Evolutionary conservation across 2,113 vertebrate genomes (phyloP).

Genomic region (human): GRCh38 chr15:98040501-98041000

Average conservation of each 20-base stretch:
- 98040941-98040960: not conserved
- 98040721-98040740: slow-evolving; percentile 35
- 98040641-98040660: not conserved
- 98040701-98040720: slow-evolving; percentile 33
- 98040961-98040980: fast-evolving
- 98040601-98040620: not conserved
- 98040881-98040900: not conserved
- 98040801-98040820: not conserved
- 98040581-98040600: not conserved
- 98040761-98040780: not conserved
- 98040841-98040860: not conserved
- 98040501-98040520: slow-evolving; percentile 76
- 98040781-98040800: not conserved
- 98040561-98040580: slow-evolving; percentile 38
- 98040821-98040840: not conserved
- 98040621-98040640: not conserved
- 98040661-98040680: not conserved
- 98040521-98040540: slow-evolving; percentile 49
- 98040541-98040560: not conserved
- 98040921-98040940: not conserved
- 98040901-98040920: not conserved
- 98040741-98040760: not conserved
- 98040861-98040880: not conserved
- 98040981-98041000: not conserved
- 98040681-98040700: not conserved